Base-by-base conservation (phyloP, 2,797 vertebrate genomes). In the Ptychadena robeensis region DNA sequence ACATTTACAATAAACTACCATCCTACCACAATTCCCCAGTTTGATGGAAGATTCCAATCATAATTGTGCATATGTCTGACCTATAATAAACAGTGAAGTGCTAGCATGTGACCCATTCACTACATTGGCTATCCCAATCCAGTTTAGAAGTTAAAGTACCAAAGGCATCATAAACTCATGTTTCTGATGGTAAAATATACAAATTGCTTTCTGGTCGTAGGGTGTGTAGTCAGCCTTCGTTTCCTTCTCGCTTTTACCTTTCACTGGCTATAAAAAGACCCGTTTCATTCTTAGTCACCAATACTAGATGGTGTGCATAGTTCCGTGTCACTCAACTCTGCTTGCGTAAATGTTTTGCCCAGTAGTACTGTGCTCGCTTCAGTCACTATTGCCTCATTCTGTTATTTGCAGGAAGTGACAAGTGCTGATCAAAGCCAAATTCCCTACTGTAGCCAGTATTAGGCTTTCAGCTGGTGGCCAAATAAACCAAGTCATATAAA, bases 361-460 rank as follows among this genome's bases (percentile, higher is more conserved):
- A 28, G 59, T 61, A 25, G 59, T 61, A 25, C 59, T 28, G n/a
- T 61, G 59, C 59, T 6, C 59, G 27, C 1, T 53, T 68, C 30
- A 68, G 44, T 28, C 35, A 59, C 12, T 35, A 30, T 69, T 53
- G 66, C 25, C 22, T 63, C 27, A 27, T 68, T 69, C 27, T 31
- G 48, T 75, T 70, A 57, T 59, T 44, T 76, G n/a, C 27, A 66
- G 65, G 34, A 44, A 53, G 27, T 65, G 25, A 18, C 25, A n/a
- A 34, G 31, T 64, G 67, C 31, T 35, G 64, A 57, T 48, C 38
- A 79, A 79, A 69, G 40, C 65, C 65, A 78, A 68, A 68, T 68
- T 57, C 64, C 27, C 27, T 78, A 27, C 64, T 40, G 63, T 32
- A 34, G 53, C 40, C n/a, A 68, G 64, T 53, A 76, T 61, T 59